phyloP scores from a whole-genome alignment of 1,140 invertebrate species.

The Nylanderia fulva region DNA sequence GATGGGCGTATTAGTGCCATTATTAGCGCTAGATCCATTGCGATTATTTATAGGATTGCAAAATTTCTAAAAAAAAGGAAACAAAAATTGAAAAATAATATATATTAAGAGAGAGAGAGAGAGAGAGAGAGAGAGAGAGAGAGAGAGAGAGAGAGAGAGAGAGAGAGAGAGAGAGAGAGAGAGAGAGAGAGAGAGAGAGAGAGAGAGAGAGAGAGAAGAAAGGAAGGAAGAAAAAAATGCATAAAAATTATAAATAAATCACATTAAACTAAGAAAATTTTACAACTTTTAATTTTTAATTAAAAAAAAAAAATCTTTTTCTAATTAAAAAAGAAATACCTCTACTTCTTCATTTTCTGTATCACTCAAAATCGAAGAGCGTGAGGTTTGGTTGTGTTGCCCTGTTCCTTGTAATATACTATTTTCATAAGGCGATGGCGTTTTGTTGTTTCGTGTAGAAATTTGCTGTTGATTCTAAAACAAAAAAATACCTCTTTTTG shows the following conservation, averaged over 20 bases:
- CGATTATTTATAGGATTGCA: conserved; percentile 83
- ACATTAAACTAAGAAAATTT: too few relatives aligned
- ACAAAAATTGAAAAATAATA: neutral
- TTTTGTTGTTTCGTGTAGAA: conserved; percentile 76
- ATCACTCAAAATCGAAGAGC: conserved; percentile 79
- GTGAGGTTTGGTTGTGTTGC: conserved; percentile 79
- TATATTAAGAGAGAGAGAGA: neutral
- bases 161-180: too few relatives aligned
- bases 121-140: too few relatives aligned
- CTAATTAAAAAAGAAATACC: conserved; percentile 62
- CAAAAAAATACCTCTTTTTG: conserved; percentile 14
- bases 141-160: too few relatives aligned
- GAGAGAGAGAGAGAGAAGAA: too few relatives aligned
- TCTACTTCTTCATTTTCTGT: conserved; percentile 83
- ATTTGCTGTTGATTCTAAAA: conserved; percentile 75
- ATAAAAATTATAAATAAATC: conserved; percentile 40
- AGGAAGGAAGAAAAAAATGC: too few relatives aligned
- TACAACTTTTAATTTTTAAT: neutral
- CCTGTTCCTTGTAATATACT: conserved; percentile 64
- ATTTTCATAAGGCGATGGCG: conserved; percentile 83
- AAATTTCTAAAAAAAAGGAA: conserved; percentile 77
- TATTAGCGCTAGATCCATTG: conserved; percentile 70
- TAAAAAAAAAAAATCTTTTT: conserved; percentile 70
- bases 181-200: too few relatives aligned
- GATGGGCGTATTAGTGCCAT: conserved; percentile 84